Conservation (phyloP, 2,113 vertebrate genomes). For the Lophius piscatorius region DNA sequence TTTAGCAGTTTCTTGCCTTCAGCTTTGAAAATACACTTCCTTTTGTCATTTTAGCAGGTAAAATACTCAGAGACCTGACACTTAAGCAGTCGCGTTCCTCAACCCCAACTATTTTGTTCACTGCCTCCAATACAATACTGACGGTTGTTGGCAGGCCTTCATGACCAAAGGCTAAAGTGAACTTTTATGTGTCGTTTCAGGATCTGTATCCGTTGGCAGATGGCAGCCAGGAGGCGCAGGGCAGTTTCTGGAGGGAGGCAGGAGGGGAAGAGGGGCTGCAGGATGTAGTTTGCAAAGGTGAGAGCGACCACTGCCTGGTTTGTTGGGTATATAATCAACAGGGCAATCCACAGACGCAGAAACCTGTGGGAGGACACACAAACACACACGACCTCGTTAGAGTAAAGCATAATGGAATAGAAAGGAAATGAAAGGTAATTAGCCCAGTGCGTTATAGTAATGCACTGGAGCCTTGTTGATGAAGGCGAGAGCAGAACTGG, state of each 20-base stretch:
- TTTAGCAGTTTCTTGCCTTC: too few relatives aligned
- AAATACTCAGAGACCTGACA: too few relatives aligned
- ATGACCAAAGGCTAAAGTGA: too few relatives aligned
- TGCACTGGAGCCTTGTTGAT: conserved; percentile 15
- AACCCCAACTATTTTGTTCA: too few relatives aligned
- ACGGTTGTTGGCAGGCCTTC: too few relatives aligned
- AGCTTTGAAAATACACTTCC: too few relatives aligned
- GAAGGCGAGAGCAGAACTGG: conserved; percentile 25
- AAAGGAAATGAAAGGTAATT: conserved; percentile 7
- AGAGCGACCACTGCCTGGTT: conserved; percentile 90
- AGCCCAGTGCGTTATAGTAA: conserved; percentile 13
- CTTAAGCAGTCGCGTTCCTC: too few relatives aligned
- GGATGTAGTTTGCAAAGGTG: conserved; percentile 89
- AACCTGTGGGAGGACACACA: conserved; percentile 70
- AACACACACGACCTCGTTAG: conserved; percentile 2
- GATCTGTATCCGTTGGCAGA: conserved; percentile 82
- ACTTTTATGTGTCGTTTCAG: too few relatives aligned
- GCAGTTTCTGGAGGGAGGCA: conserved; percentile 81
- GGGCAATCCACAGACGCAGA: conserved; percentile 86
- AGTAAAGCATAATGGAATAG: conserved; percentile 1
- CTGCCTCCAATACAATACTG: too few relatives aligned
- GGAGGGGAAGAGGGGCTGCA: conserved; percentile 85
- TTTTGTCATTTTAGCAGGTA: too few relatives aligned
- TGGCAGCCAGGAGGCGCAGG: conserved; percentile 81
- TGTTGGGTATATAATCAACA: conserved; percentile 90